Base-by-base conservation (phyloP, 2,113 vertebrate species). In the Candoia aspera region DNA sequence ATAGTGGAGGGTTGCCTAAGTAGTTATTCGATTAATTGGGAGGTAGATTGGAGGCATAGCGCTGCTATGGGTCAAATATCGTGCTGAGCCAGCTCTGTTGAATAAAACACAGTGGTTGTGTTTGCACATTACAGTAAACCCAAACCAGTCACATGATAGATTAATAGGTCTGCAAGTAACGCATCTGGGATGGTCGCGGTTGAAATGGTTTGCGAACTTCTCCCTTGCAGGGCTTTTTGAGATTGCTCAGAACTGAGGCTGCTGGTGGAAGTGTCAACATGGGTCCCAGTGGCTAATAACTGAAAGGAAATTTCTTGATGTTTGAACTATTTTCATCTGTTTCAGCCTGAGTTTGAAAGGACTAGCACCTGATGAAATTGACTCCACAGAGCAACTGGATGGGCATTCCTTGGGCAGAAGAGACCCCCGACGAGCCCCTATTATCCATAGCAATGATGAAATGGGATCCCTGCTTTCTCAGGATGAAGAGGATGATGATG, bases 391-490 rank as follows among this genome's bases (percentile, higher is more conserved):
- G 88, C 94, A 58, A 37, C 55, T 94, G 46, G 94, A 90, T 0
- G 26, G 88, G 26, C 88, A 92, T 3, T 37, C 92, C 33, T 1
- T 0, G 62, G 13, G 0, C 55, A 68, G 0, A 49, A 46, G 57
- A 49, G 95, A 94, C 89, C 94, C 96, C 84, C 89, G 95, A 17
- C 59, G 97, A 19, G 89, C 37, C 37, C 95, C 95, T 62, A 95
- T 96, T 2, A 1, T 96, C 33, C 97, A 93, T 86, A 97, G 96
- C 95, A 96, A 89, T 0, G 96, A 97, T 0, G 96, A 97, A 4
- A 91, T 97, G 96, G 97, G 97, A 86, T 95, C 94, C 2, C 84
- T 96, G 91, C 94, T 96, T 11, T 96, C 92, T 0, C 93, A 95
- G 55, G 96, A 96, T 0, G 96, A 95, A 90, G 96, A 94, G 0